Percentiles rank a stretch among this genome's conserved stretches.
These are phyloP conservation scores for Ptilonorhynchus violaceus DNA, from an alignment of 2,113 vertebrate genomes.

Conservation along the genomic window DNA sequence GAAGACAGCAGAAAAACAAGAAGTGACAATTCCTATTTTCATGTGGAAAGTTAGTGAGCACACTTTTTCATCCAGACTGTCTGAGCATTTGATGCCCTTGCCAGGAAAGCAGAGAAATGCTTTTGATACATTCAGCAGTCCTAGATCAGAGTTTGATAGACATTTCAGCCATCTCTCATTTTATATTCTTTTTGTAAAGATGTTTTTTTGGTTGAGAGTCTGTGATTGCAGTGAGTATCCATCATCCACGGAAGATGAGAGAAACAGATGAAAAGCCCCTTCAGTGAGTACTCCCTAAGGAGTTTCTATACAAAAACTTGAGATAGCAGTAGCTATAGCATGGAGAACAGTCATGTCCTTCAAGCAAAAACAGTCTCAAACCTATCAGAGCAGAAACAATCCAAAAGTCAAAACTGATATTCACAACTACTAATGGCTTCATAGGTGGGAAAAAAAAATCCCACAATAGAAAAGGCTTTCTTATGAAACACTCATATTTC, in stretches of 20 bases:
- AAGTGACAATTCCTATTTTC: background rate
- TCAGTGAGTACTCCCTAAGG: background rate
- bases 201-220: background rate
- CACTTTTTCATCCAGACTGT: background rate
- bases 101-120: background rate
- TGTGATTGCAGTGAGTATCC: background rate
- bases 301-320: background rate
- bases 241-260: background rate
- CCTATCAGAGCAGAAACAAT: background rate
- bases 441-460: background rate
- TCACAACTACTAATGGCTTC: background rate
- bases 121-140: background rate
- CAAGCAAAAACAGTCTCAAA: background rate
- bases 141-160: background rate
- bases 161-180: background rate
- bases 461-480: background rate
- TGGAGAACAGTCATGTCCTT: background rate
- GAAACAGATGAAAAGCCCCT: background rate
- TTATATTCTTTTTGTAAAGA: background rate
- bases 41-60: background rate
- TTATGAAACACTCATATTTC: background rate
- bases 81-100: background rate
- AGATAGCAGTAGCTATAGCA: background rate
- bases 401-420: background rate
- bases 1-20: background rate